Conservation (phyloP, 2,797 vertebrate species). For the Lagorchestes hirsutus region DNA sequence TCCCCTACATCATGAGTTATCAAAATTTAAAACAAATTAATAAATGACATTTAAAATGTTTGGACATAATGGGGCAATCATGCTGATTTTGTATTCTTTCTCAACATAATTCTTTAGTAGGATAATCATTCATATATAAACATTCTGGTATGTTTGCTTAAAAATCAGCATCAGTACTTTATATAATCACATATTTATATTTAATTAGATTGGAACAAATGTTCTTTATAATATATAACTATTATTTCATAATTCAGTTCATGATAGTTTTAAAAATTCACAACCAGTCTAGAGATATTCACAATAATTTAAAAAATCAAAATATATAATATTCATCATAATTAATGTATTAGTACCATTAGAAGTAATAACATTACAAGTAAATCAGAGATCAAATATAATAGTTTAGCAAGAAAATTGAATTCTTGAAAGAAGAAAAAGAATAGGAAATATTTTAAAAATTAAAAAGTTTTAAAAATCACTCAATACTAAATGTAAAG, state of each 20-base stretch:
- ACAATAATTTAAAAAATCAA: neutral
- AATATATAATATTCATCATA: neutral
- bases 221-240: neutral
- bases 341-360: neutral
- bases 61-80: neutral
- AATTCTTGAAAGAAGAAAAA: too few relatives aligned
- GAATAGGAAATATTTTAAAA: neutral
- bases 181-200: neutral
- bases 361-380: neutral
- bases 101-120: neutral
- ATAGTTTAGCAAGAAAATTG: neutral
- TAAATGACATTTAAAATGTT: neutral
- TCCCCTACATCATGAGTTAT: neutral
- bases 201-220: neutral
- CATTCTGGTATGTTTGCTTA: neutral
- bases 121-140: neutral
- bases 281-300: neutral
- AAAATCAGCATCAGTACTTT: neutral
- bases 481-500: neutral
- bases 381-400: neutral
- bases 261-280: neutral
- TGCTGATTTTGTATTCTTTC: neutral
- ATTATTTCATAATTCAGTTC: neutral
- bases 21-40: neutral
- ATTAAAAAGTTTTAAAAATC: neutral